Base-by-base conservation (phyloP, 2,113 vertebrate species). In the Psilopogon haemacephalus region DNA sequence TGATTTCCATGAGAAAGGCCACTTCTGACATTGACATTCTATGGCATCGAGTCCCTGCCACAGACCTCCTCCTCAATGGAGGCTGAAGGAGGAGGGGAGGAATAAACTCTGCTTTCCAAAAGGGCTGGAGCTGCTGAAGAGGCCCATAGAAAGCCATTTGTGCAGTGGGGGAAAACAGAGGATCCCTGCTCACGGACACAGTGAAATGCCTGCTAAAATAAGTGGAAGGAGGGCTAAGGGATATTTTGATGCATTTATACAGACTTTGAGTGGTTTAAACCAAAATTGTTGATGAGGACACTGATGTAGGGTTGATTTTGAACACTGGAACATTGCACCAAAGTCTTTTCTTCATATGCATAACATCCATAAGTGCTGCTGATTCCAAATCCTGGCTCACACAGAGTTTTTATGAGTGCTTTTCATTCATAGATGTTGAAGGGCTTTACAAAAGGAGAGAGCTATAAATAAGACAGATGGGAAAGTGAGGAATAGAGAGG, bases 1-100 rank as follows among this genome's bases (percentile, higher is more conserved):
- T 90, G 68, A 95, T 96, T 95, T 95, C 89, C 93, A 93, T 95
- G 79, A 96, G 72, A 96, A 95, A 90, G 52, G 62, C 72, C 58
- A 64, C 46, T 84, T 86, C 83, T 94, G 83, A 58, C 92, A 91
- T 44, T 94, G 92, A 90, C 88, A 75, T 91, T 93, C 90, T 88
- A 67, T 11, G 17, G 38, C 77, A 55, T 8, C 0, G 0, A 33
- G 59, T 76, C 59, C 50, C 50, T 9, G 7, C 35, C 37, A 20
- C 79, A 86, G 80, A 88, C 50, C 46, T 80, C 80, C 58, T 89
- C 63, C 79, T 86, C 72, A 60, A 8, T 52, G 55, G 1, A 59
- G 52, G 28, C 75, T 89, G 76, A 90, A 93, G 60, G 79, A 85
- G 60, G 32, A 93, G 68, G 46, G 59, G 68, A 80, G 75, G 75